Base-by-base conservation (phyloP, 2,113 vertebrate species). In the Vidua macroura region DNA sequence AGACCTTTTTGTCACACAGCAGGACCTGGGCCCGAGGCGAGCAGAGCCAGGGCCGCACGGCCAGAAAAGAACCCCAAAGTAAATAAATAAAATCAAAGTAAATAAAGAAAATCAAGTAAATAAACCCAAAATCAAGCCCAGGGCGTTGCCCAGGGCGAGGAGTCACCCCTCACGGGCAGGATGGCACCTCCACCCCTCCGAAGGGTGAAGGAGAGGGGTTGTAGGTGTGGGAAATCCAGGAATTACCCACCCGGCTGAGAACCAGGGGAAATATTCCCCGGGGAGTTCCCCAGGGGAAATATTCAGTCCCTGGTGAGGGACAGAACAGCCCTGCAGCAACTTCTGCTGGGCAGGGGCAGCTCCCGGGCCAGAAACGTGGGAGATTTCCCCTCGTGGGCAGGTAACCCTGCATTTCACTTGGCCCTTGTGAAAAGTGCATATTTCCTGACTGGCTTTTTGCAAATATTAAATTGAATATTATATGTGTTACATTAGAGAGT, bases 341-440 rank as follows among this genome's bases (percentile, higher is more conserved):
- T 4, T 9, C 64, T 74, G 10, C 44, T 27, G 41, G 30, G 20
- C 23, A 63, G 37, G 1, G 58, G 58, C 52, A 39, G 28, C 2
- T n/a, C 62, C 37, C 68, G 63, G 28, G 44, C 0, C 15, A 6
- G 74, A 76, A 39, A 59, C 1, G 5, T 1, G 41, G 2, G 17
- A 39, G 3, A 22, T 80, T 44, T 37, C 53, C 51, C 43, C 49
- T 18, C 1, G 2, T 4, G 44, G 28, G 18, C 62, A 90, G 27
- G 30, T 9, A 44, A 25, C 18, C 7, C 22, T 24, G 55, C 22
- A 10, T 28, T 46, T 56, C n/a, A 2, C 60, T 43, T 33, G 27
- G 33, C 25, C 41, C 41, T 41, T 41, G 41, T 41, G 41, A 41
- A 41, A 41, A 41, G 13, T 13, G 41, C 41, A 41, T 41, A 41